Conservation (phyloP, 2,888 invertebrate genomes). For the Sphaerophoria rueppellii region DNA sequence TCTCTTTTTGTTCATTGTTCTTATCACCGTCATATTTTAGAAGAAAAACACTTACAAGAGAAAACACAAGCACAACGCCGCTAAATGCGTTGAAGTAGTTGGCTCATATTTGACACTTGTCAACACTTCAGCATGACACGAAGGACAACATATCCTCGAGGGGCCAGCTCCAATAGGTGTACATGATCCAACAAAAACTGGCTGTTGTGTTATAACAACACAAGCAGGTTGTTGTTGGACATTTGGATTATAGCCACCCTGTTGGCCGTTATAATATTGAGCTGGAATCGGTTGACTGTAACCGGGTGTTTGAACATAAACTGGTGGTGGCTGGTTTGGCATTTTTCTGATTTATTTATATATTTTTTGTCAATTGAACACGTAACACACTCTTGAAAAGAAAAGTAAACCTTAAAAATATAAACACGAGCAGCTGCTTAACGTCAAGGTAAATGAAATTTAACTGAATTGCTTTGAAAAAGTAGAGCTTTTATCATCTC, state of each 20-base stretch:
- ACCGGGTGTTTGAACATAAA: conserved; percentile 65
- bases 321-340: conserved; percentile 54
- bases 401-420: conserved; percentile 4
- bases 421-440: conserved; percentile 12
- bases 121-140: conserved; percentile 80
- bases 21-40: background rate
- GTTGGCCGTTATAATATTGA: conserved; percentile 45
- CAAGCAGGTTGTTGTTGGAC: background rate
- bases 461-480: conserved; percentile 30
- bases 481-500: conserved; percentile 2
- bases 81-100: conserved; percentile 69
- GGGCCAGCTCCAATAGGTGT: conserved; percentile 76
- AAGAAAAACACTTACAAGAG: conserved; percentile 73
- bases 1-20: background rate
- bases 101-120: conserved; percentile 78
- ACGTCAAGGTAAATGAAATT: conserved; percentile 1
- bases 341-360: conserved; percentile 22
- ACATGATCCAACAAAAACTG: conserved; percentile 3
- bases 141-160: conserved; percentile 79
- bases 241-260: conserved; percentile 40
- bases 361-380: background rate
- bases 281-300: conserved; percentile 56
- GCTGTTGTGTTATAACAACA: conserved; percentile 58
- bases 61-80: conserved; percentile 71
- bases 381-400: background rate